A percentile compares a stretch with the other conserved stretches of the same genome.
These are phyloP conservation scores for Adelognathus sp. DNA, from an alignment of 2,888 invertebrate species.

Conservation along the genomic window DNA sequence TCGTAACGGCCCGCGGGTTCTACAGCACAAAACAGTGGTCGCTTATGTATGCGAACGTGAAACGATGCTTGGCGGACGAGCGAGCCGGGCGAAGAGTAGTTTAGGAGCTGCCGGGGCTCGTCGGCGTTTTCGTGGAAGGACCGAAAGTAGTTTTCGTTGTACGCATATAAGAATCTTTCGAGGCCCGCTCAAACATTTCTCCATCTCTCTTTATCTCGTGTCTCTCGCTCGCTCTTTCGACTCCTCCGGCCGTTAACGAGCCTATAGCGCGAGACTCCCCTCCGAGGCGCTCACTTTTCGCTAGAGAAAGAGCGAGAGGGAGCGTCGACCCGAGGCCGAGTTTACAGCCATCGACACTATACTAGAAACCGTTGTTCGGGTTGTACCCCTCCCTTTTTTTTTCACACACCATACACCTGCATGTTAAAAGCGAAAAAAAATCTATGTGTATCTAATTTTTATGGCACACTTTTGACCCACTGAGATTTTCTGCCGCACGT, in stretches of 20 bases:
- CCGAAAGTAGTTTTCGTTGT: conserved; percentile 60
- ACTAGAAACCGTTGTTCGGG: too few species aligned
- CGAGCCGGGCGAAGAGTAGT: conserved; percentile 34
- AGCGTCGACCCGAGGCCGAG: conserved; percentile 47
- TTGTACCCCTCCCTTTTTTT: too few species aligned
- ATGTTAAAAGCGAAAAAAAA: neutral
- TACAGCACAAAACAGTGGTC: neutral
- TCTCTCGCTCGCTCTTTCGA: conserved; percentile 13
- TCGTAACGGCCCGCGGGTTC: neutral
- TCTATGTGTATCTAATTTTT: neutral
- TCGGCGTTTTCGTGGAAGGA: conserved; percentile 56
- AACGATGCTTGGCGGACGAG: neutral
- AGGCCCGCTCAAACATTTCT: conserved; percentile 23
- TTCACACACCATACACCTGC: neutral
- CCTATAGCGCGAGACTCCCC: conserved; percentile 45
- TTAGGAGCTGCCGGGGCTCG: conserved; percentile 36
- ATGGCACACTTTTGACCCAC: neutral
- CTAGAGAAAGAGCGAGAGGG: conserved; percentile 52
- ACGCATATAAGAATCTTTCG: conserved; percentile 53
- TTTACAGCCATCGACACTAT: conserved; percentile 19
- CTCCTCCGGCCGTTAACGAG: conserved; percentile 47
- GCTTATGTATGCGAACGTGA: neutral
- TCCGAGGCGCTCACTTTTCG: conserved; percentile 50
- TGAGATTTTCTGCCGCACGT: neutral
- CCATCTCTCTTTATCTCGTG: neutral